Evolutionary conservation across 2,888 invertebrate genomes (phyloP), one percentile per base, ranked within the genome.

Genomic region (Drosophila emarginata): DNA sequence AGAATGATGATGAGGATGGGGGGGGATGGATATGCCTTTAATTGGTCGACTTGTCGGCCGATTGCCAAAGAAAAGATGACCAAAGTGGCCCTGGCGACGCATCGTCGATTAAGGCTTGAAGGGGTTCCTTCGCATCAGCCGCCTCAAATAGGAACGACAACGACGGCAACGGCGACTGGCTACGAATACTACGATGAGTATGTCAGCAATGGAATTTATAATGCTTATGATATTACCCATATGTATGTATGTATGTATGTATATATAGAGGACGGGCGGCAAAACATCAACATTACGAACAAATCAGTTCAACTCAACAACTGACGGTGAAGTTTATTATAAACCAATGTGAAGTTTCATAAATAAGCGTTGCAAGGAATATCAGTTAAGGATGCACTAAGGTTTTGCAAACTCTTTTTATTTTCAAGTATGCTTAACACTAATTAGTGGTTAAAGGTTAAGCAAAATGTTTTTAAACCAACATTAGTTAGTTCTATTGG

Each of bases 191-290:
- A 50, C 60, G 57, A 56, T 45, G 69, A 77, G 78, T 78, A 74
- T 79, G 79, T 76, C 74, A 78, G 86, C 78, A 78, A 81, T 78
- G 87, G 86, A 88, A 88, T 85, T 88, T 88, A 81, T 89, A 81
- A 81, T 75, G 76, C 76, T 79, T 78, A 77, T 79, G 75, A 77
- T 89, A 85, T 74, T 79, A 74, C 65, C 69, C 61, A 72, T 39
- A 61, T 21, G 40, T 63, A 61, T 59, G 14, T 14, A 54, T 18
- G 4, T 18, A 18, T 1, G 0, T 40, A 40, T 3, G 3, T 45
- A 45, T 45, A 21, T 52, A 23, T 52, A 60, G 18, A 18, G 50
- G 57, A 40, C 52, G 64, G 57, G 23, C 23, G 18, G 51, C 50
- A 18, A 61, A 56, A 56, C 61, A 63, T 28, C 26, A 32, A 39